Conservation (phyloP, 2,113 vertebrate genomes). For the Chaetorhynchus papuensis region DNA sequence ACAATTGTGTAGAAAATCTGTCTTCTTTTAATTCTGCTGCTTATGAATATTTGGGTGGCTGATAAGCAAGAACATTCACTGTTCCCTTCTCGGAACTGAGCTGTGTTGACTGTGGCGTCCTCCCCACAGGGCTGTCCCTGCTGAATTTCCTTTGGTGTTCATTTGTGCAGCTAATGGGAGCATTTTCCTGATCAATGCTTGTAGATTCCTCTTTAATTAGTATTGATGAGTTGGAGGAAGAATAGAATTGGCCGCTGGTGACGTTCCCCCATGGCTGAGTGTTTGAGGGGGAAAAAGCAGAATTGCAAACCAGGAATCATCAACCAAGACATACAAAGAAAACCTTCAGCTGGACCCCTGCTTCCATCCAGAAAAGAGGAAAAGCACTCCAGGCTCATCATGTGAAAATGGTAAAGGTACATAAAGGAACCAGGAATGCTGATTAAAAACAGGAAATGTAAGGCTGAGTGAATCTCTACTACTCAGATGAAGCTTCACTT, state of each 20-base stretch:
- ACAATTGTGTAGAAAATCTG: background rate
- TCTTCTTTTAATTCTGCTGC: background rate
- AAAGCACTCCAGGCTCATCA: background rate
- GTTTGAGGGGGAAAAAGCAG: background rate
- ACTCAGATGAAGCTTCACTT: background rate
- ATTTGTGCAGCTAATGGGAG: background rate
- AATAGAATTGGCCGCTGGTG: background rate
- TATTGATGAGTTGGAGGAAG: background rate
- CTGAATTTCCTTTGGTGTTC: background rate
- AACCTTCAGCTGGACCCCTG: background rate
- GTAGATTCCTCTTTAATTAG: slow-evolving; percentile 3
- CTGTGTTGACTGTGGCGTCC: background rate
- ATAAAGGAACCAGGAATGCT: background rate
- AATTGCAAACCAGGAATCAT: background rate
- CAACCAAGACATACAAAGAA: background rate
- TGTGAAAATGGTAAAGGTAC: background rate
- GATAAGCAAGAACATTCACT: background rate
- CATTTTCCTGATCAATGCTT: slow-evolving; percentile 1
- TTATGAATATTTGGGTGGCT: background rate
- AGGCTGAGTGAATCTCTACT: background rate
- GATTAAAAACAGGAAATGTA: background rate
- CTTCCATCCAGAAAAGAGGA: background rate
- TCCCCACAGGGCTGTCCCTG: background rate
- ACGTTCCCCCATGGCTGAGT: background rate
- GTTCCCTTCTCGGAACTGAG: background rate